phyloP scores from a whole-genome alignment of 1,140 invertebrate species.

The Habropoda laboriosa region DNA sequence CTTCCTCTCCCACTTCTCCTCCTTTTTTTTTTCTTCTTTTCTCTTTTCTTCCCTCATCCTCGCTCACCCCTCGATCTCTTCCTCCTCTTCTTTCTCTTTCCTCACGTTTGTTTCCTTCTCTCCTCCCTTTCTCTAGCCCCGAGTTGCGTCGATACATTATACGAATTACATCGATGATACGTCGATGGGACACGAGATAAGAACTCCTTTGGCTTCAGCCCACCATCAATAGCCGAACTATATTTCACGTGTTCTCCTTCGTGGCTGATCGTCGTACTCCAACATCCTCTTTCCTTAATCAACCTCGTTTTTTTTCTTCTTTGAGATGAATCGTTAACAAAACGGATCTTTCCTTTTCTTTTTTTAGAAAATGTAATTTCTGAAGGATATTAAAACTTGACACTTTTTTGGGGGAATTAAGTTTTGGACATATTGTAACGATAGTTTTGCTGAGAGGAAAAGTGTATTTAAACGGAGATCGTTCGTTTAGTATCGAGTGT shows the following conservation, averaged over 20 bases:
- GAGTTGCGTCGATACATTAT: constrained; percentile 67
- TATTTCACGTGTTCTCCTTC: constrained; percentile 54
- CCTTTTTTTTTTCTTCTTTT: not conserved
- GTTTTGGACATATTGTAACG: no score
- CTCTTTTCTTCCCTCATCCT: not conserved
- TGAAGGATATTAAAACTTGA: not conserved
- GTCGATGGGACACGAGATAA: constrained; percentile 69
- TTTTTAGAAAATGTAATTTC: not conserved
- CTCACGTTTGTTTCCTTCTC: not conserved
- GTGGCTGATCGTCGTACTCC: constrained; percentile 26
- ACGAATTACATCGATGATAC: constrained; percentile 71
- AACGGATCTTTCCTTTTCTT: not conserved
- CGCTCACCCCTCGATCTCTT: no score
- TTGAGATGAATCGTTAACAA: not conserved
- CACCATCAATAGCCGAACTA: constrained; percentile 59
- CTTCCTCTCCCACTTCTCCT: not conserved
- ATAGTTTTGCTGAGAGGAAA: no score
- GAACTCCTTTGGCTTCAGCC: constrained; percentile 48
- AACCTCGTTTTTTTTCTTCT: not conserved
- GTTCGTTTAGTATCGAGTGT: no score
- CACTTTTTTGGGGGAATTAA: no score
- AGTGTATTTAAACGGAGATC: no score
- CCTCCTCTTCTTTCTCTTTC: not conserved
- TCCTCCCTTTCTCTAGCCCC: not conserved
- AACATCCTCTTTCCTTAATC: not conserved